These are phyloP conservation scores for Astyanax mexicanus DNA, from an alignment of 2,797 vertebrate genomes.

Conservation along the genomic window DNA sequence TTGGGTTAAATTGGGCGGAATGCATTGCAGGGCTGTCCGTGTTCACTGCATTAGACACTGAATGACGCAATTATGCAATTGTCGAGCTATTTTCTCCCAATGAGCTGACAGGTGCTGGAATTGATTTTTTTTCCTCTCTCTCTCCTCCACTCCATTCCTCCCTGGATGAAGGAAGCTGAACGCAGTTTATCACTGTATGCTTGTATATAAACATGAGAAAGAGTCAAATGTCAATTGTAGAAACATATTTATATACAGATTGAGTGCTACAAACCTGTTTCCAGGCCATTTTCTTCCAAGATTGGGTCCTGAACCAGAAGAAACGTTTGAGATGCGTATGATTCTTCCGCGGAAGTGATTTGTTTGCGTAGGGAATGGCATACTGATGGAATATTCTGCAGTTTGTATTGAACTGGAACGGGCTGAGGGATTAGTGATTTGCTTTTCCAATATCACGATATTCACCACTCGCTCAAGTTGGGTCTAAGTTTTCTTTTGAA, in stretches of 20 bases:
- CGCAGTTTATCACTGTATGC: conserved; percentile 18
- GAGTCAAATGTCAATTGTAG: conserved; percentile 9
- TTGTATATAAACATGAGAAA: conserved; percentile 40
- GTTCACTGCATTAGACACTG: conserved; percentile 48
- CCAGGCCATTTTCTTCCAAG: conserved; percentile 10
- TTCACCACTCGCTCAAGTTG: neutral
- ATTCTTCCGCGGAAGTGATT: neutral
- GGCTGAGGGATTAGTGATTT: conserved; percentile 10
- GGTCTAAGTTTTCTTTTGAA: conserved; percentile 7
- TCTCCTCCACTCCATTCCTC: neutral
- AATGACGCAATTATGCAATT: conserved; percentile 56
- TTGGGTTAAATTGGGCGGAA: conserved; percentile 52
- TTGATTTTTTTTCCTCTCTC: conserved; percentile 30
- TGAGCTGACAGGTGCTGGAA: conserved; percentile 55
- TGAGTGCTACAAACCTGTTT: conserved; percentile 14
- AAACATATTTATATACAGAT: conserved; percentile 13
- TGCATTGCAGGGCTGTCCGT: conserved; percentile 40
- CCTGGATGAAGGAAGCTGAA: conserved; percentile 5
- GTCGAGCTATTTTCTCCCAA: conserved; percentile 42
- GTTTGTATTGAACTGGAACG: conserved; percentile 4
- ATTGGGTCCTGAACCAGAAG: conserved; percentile 6
- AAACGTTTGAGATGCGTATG: neutral
- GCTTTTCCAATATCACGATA: conserved; percentile 4
- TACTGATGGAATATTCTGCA: neutral
- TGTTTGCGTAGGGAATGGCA: conserved; percentile 6